Evolutionary conservation across 2,888 invertebrate species (phyloP).

Genomic region (Ctena decussata): DNA sequence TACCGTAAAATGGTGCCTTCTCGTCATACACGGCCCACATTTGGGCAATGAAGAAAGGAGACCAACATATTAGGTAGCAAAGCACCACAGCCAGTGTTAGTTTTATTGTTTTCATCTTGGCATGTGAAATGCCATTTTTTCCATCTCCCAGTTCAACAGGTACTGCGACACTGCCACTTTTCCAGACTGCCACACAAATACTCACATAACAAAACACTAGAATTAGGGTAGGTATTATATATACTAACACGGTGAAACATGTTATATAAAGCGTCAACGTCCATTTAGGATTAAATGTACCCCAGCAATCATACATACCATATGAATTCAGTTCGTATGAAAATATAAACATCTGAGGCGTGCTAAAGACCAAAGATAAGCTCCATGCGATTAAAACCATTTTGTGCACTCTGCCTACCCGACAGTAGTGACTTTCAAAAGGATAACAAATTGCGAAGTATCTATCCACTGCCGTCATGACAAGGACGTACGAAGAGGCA

Average conservation of each 20-base stretch:
- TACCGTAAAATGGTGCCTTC: constrained; percentile 71
- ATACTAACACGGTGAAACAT: constrained; percentile 85
- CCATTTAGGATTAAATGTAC: constrained; percentile 77
- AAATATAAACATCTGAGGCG: constrained; percentile 89
- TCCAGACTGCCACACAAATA: constrained; percentile 57
- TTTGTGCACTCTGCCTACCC: constrained; percentile 80
- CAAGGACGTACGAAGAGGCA: constrained; percentile 84
- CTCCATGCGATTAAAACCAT: constrained; percentile 87
- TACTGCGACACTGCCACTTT: neutral
- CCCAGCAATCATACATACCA: constrained; percentile 79
- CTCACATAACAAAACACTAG: constrained; percentile 66
- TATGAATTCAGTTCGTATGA: constrained; percentile 64
- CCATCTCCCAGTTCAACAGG: neutral
- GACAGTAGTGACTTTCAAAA: constrained; percentile 89
- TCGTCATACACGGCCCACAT: constrained; percentile 88
- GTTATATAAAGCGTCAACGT: constrained; percentile 85
- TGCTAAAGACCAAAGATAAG: constrained; percentile 88
- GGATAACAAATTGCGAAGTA: constrained; percentile 89
- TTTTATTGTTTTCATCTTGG: constrained; percentile 88
- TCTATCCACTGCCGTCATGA: constrained; percentile 86
- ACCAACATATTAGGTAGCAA: constrained; percentile 90
- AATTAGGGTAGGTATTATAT: constrained; percentile 72
- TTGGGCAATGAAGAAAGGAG: constrained; percentile 91
- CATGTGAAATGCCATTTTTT: constrained; percentile 83
- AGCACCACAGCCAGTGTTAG: constrained; percentile 87